Evolutionary conservation across 2,113 vertebrate genomes (phyloP).

Genomic region (Fulica atra): DNA sequence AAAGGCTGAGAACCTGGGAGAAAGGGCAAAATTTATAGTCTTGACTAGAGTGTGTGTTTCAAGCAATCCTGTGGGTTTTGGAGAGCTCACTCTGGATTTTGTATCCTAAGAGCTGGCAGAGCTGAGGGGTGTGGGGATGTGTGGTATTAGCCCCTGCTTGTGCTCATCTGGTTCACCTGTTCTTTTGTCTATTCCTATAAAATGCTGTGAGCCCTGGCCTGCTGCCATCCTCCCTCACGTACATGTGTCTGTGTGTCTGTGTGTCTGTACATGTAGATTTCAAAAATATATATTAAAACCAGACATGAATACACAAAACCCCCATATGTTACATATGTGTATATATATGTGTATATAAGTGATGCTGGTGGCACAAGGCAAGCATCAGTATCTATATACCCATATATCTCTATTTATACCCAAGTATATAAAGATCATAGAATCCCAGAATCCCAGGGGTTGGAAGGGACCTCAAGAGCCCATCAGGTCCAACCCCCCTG

Average conservation of each 20-base stretch:
- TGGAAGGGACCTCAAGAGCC: too few relatives aligned
- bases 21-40: not conserved
- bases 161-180: not conserved
- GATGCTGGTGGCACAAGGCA: not conserved
- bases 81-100: not conserved
- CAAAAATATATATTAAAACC: not conserved
- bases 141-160: not conserved
- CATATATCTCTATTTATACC: too few relatives aligned
- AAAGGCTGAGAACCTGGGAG: not conserved
- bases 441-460: too few relatives aligned
- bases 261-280: not conserved
- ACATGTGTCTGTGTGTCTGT: not conserved
- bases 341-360: not conserved
- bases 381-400: not conserved
- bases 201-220: not conserved
- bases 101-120: not conserved
- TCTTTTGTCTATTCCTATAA: not conserved
- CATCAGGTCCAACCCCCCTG: too few relatives aligned
- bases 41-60: not conserved
- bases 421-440: too few relatives aligned
- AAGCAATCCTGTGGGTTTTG: not conserved
- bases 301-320: not conserved
- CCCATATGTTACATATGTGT: too few relatives aligned
- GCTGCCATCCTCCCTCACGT: not conserved
- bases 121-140: not conserved